Conservation (phyloP, 2,888 invertebrate genomes). For the Macropis europaea region DNA sequence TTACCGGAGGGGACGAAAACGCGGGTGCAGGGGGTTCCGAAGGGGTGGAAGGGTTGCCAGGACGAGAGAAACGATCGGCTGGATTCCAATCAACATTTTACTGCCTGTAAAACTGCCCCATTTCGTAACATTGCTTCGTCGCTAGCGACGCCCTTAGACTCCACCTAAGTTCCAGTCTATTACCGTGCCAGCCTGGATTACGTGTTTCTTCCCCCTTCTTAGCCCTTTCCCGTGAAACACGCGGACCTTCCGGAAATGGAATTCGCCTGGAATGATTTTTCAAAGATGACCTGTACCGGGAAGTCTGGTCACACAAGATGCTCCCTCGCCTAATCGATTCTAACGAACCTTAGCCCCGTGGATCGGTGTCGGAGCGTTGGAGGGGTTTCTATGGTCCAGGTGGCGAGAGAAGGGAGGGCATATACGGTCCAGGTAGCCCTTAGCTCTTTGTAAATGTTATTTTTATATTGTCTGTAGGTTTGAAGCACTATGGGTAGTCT, state of each 20-base stretch:
- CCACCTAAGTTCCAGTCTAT: constrained; percentile 68
- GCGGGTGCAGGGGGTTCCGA: constrained; percentile 19
- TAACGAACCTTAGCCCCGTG: constrained; percentile 27
- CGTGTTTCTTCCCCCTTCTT: constrained; percentile 19
- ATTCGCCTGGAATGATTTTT: constrained; percentile 58
- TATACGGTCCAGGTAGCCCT: too few relatives aligned
- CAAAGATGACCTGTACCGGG: not conserved
- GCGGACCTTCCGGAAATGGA: constrained; percentile 45
- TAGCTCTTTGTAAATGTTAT: too few relatives aligned
- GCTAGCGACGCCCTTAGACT: constrained; percentile 67
- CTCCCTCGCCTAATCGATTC: constrained; percentile 28
- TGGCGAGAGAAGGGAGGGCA: too few relatives aligned
- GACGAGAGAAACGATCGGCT: constrained; percentile 64
- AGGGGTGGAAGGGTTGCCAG: constrained; percentile 36
- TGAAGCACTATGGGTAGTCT: too few relatives aligned
- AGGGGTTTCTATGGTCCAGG: too few relatives aligned
- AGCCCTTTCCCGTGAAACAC: not conserved
- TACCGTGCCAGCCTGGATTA: constrained; percentile 60
- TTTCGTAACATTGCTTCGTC: constrained; percentile 71
- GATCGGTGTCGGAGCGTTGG: too few relatives aligned
- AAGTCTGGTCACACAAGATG: constrained; percentile 14
- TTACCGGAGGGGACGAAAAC: constrained; percentile 11
- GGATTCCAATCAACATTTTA: constrained; percentile 77
- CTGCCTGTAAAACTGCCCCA: constrained; percentile 74
- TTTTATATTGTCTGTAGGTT: too few relatives aligned